phyloP scores from a whole-genome alignment of 2,888 invertebrate species.

The Ypsolopha scabrella region DNA sequence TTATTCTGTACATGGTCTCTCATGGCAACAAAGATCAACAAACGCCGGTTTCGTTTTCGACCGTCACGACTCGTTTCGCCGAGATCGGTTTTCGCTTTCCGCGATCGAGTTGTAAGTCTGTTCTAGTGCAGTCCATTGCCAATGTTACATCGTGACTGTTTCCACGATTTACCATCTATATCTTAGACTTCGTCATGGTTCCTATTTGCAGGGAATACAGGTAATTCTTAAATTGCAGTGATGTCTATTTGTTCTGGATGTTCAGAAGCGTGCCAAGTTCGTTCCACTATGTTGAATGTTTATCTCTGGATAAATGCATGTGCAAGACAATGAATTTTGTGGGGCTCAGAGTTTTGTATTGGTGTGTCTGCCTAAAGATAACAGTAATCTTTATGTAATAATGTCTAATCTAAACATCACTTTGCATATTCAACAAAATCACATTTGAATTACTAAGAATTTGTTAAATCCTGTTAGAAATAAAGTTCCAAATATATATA shows the following conservation, averaged over 20 bases:
- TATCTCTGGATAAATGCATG: neutral
- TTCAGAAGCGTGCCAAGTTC: conserved; percentile 36
- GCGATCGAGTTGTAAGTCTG: conserved; percentile 19
- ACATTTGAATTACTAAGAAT: neutral
- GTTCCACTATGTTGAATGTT: neutral
- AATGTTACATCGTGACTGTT: conserved; percentile 21
- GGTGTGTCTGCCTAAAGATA: no score
- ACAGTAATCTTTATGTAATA: no score
- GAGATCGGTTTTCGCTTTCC: conserved; percentile 50
- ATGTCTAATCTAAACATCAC: no score
- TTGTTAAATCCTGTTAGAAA: neutral
- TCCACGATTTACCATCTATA: conserved; percentile 9
- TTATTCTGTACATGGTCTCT: no score
- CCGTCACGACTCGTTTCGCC: conserved; percentile 22
- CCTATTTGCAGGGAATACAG: no score
- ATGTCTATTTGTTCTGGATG: no score
- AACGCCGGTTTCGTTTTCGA: conserved; percentile 34
- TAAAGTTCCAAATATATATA: no score
- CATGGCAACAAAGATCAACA: neutral
- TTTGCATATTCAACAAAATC: neutral
- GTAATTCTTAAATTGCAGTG: no score
- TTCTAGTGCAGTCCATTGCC: conserved; percentile 35
- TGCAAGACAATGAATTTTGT: no score
- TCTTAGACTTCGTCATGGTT: no score
- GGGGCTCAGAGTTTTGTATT: no score